Base-by-base conservation (phyloP, 2,113 vertebrate species). In the Prunella fulvescens region DNA sequence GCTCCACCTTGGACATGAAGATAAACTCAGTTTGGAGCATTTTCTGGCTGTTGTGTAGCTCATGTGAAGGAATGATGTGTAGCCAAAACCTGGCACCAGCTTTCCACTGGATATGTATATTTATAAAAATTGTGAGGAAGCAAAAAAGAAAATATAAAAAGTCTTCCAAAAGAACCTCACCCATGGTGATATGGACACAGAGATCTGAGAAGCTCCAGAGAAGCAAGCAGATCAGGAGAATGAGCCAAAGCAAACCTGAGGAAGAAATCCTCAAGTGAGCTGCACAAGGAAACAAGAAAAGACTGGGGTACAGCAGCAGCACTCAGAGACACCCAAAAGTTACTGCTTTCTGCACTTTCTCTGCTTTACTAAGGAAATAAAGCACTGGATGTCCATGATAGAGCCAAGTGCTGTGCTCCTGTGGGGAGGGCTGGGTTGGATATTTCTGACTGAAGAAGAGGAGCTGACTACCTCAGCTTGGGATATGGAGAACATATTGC, bases 401-500 rank as follows among this genome's bases (percentile, higher is more conserved):
- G 7, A 33, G 35, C 48, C 33, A 35, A 24, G 50, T 19, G 31
- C 47, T n/a, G 57, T n/a, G 74, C 61, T 65, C 19, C 39, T 19
- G 50, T 28, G 54, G 14, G 33, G 18, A 50, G 12, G 35, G 35
- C 47, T 56, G 45, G 14, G 25, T 3, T 9, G 73, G 62, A 85
- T 31, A 19, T 51, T 86, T 89, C 74, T 81, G 45, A 29, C 20
- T 37, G 47, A 24, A 13, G 47, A 2, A 2, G 35, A 24, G 33
- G 69, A 84, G 26, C 65, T n/a, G 60, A n/a, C 17, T 33, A 14
- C 29, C 45, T 87, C 84, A 61, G 5, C 33, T 31, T 72, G 70
- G 48, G 73, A 61, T 65, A 26, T 29, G 84, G 61, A 82, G 62
- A 90, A 77, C 78, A 90, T 91, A 93, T 51, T 90, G 85, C 74